Evolutionary conservation across 1,140 invertebrate species (phyloP).

Genomic region (Drosophila kanapiae): DNA sequence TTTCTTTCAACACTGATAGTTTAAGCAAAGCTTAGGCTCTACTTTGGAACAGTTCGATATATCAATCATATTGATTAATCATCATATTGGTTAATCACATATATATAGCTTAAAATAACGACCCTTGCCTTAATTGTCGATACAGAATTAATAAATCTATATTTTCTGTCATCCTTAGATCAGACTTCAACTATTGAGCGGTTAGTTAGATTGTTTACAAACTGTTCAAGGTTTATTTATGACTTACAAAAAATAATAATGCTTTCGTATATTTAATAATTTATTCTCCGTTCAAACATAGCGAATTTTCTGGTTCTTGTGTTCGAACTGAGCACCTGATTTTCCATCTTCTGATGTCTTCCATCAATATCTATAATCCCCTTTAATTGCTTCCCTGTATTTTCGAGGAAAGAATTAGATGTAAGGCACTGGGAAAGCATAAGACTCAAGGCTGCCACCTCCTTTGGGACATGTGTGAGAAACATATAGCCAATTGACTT

Average conservation of each 20-base stretch:
- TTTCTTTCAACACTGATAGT: no score
- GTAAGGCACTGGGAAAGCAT: background rate
- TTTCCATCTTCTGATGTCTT: background rate
- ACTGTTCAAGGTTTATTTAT: background rate
- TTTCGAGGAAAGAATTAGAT: background rate
- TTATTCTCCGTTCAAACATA: background rate
- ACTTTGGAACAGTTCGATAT: no score
- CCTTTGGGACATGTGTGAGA: background rate
- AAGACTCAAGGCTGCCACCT: background rate
- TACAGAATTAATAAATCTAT: no score
- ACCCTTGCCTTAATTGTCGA: no score
- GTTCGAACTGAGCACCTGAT: background rate
- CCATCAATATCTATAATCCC: constrained; percentile 2
- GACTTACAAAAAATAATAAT: no score
- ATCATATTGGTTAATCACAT: no score
- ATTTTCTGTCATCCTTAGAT: no score
- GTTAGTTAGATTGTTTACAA: no score
- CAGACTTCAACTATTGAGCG: no score
- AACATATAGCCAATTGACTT: constrained; percentile 51
- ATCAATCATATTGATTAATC: no score
- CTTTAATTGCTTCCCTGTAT: constrained; percentile 12
- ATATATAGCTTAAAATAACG: no score
- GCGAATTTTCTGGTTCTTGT: background rate
- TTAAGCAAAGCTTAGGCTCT: no score
- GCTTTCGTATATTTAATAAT: background rate